These are phyloP conservation scores for Cydia strobilella DNA, from an alignment of 1,140 invertebrate species.

Conservation along the genomic window DNA sequence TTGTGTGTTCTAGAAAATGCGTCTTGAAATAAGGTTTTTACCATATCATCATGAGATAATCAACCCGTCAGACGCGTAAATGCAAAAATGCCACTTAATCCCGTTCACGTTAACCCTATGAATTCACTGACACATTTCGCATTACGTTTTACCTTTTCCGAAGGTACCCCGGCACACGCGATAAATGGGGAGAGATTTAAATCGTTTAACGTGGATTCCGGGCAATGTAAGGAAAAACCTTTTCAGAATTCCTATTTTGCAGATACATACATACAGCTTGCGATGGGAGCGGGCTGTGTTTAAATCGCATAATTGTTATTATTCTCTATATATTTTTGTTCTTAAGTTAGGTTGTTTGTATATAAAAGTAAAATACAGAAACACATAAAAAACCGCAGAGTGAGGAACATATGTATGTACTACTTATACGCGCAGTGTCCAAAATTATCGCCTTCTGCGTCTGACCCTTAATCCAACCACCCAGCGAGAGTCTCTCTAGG, in stretches of 20 bases:
- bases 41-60: conserved; percentile 19
- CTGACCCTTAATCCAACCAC: too few relatives aligned
- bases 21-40: neutral
- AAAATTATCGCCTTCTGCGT: too few relatives aligned
- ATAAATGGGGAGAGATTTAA: conserved; percentile 31
- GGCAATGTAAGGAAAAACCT: conserved; percentile 28
- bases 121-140: conserved; percentile 25
- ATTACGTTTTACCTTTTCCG: conserved; percentile 21
- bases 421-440: too few relatives aligned
- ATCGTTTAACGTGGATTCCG: conserved; percentile 28
- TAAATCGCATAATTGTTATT: neutral
- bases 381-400: too few relatives aligned
- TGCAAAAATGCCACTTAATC: conserved; percentile 27
- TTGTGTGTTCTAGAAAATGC: neutral
- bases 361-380: too few relatives aligned
- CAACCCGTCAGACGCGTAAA: conserved; percentile 7
- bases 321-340: too few relatives aligned
- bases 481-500: too few relatives aligned
- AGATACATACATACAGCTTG: neutral
- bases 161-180: neutral
- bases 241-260: conserved; percentile 16
- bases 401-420: too few relatives aligned
- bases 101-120: conserved; percentile 11
- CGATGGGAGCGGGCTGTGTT: neutral
- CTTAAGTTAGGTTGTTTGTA: too few relatives aligned